These are phyloP conservation scores for Beaufortia kweichowensis DNA, from an alignment of 2,113 vertebrate species.

Conservation along the genomic window DNA sequence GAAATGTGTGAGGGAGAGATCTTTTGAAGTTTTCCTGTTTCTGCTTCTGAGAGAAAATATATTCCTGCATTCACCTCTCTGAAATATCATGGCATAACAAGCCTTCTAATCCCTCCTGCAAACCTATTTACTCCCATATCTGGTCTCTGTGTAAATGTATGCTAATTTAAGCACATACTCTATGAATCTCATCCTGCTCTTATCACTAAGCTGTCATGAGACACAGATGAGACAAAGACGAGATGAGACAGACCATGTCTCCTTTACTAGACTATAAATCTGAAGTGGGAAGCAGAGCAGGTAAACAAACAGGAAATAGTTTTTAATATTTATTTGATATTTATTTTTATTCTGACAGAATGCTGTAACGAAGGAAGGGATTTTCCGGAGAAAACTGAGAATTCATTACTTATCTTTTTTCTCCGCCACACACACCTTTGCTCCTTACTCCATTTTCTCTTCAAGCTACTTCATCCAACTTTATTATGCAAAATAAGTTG, in stretches of 20 bases:
- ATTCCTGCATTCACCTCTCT: not conserved
- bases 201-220: conserved; percentile 54
- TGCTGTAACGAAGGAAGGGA: not conserved
- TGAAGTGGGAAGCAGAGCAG: not conserved
- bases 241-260: conserved; percentile 59
- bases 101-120: not conserved
- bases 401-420: not conserved
- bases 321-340: not conserved
- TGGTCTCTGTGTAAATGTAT: not conserved
- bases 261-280: conserved; percentile 26
- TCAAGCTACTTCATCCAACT: not conserved
- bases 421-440: not conserved
- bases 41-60: not conserved
- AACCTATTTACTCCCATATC: not conserved
- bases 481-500: not conserved
- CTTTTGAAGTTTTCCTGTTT: not conserved
- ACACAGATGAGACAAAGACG: conserved; percentile 47
- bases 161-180: conserved; percentile 53
- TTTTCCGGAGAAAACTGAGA: not conserved
- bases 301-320: not conserved
- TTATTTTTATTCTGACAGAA: not conserved
- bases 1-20: not conserved
- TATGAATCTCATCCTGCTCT: conserved; percentile 39
- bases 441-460: no score
- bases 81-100: not conserved